Evolutionary conservation across 2,888 invertebrate genomes (phyloP).

Genomic region (Drosophila kambysellisi): DNA sequence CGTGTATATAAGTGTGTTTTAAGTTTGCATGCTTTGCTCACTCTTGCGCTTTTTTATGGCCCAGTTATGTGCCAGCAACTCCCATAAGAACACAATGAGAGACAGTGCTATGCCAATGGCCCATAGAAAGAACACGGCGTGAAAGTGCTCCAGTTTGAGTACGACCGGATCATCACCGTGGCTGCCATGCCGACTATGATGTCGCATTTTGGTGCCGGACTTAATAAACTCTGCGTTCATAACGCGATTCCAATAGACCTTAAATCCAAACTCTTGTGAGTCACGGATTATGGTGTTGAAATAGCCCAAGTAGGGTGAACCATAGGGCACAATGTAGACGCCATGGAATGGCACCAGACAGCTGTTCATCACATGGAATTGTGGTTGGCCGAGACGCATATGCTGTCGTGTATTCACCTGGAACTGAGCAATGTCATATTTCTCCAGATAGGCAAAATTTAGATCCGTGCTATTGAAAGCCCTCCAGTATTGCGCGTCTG

Average conservation of each 20-base stretch:
- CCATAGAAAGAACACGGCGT: conserved; percentile 82
- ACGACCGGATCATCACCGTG: conserved; percentile 73
- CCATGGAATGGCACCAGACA: conserved; percentile 87
- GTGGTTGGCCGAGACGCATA: conserved; percentile 84
- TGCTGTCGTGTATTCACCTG: conserved; percentile 74
- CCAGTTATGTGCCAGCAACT: conserved; percentile 59
- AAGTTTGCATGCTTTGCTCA: conserved; percentile 44
- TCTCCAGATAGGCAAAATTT: conserved; percentile 86
- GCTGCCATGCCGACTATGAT: conserved; percentile 37
- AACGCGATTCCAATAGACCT: conserved; percentile 83
- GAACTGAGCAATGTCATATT: conserved; percentile 84
- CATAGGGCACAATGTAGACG: conserved; percentile 87
- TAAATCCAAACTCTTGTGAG: conserved; percentile 86
- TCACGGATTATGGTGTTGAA: conserved; percentile 85
- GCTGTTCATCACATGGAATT: conserved; percentile 86
- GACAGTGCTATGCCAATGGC: conserved; percentile 71
- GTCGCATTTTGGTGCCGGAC: conserved; percentile 64
- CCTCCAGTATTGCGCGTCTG: conserved; percentile 84
- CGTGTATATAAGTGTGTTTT: conserved; percentile 3
- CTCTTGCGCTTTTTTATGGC: conserved; percentile 48
- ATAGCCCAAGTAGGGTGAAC: conserved; percentile 87
- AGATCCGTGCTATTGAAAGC: conserved; percentile 85
- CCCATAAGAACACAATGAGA: conserved; percentile 66
- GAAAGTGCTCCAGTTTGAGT: conserved; percentile 79
- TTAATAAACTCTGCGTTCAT: conserved; percentile 75